Percentiles rank a stretch among this genome's conserved stretches.
These are phyloP conservation scores for Gymnosoma rotundatum DNA, from an alignment of 2,888 invertebrate genomes.

Conservation along the genomic window DNA sequence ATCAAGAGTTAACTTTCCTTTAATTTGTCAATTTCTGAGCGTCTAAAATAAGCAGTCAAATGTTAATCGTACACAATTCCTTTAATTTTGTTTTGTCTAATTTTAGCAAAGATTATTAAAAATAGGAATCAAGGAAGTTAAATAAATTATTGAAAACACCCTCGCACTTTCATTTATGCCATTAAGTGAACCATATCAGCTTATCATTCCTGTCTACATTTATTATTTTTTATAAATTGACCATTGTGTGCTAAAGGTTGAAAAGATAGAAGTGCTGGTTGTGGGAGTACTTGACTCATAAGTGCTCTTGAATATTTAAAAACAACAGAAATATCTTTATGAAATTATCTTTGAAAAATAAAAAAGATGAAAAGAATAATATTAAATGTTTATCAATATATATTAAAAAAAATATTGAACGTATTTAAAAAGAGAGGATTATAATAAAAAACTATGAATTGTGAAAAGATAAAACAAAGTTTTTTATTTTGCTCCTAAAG, in stretches of 20 bases:
- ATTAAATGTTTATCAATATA: conserved; percentile 28
- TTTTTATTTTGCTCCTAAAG: background rate
- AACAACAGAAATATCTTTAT: conserved; percentile 49
- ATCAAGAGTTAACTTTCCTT: too few species aligned
- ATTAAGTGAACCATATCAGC: conserved; percentile 25
- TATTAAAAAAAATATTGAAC: conserved; percentile 34
- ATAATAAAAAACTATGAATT: background rate
- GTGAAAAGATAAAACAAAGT: conserved; percentile 18
- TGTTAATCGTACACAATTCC: too few species aligned
- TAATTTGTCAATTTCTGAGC: too few species aligned
- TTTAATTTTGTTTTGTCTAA: too few species aligned
- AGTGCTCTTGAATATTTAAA: conserved; percentile 49
- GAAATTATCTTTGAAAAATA: conserved; percentile 24
- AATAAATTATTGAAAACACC: background rate
- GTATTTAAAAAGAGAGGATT: conserved; percentile 8
- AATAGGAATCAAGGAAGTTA: too few species aligned
- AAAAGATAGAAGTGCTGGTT: conserved; percentile 44
- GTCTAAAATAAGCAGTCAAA: too few species aligned
- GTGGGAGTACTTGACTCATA: conserved; percentile 37
- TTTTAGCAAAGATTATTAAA: too few species aligned
- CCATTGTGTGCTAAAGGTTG: conserved; percentile 42
- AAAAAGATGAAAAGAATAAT: background rate
- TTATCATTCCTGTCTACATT: conserved; percentile 29
- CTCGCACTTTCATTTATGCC: conserved; percentile 33
- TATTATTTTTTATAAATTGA: conserved; percentile 29